Base-by-base conservation (phyloP, 2,888 invertebrate genomes). In the Cataglyphis cursor region DNA sequence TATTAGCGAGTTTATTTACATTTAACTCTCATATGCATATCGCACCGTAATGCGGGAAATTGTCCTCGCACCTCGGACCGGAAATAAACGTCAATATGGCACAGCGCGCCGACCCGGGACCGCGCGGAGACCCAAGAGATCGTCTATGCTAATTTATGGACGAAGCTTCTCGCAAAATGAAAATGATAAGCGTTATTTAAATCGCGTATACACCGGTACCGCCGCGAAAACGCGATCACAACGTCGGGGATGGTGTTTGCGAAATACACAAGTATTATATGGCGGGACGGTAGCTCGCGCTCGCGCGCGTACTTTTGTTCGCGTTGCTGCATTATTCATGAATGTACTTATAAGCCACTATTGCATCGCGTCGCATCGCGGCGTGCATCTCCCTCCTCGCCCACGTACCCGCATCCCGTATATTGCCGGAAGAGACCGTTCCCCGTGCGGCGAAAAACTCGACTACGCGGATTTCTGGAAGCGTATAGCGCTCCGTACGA, bases 271-370 rank as follows among this genome's bases (percentile, higher is more conserved):
- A 91, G 90, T 89, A 90, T 89, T 90, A 88, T 90, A 91, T 89
- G 73, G 76, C 88, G 84, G 87, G 44, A 57, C 41, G 15, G 21
- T 24, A 44, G 87, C 90, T 81, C 87, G 85, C 89, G 74, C 35
- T 35, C 48, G 35, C 31, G 12, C 70, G 78, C 78, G 89, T 92
- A 91, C 92, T 93, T 94, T 93, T 92, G 93, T 92, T 93, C 90
- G 87, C 89, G 81, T 86, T 85, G 76, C 85, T 94, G 93, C 92
- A 94, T 94, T 94, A 94, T 94, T 94, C 94, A 94, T 93, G 93
- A 94, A 90, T 90, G 88, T 91, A 91, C 93, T 91, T 93, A 93
- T 94, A 93, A 93, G 91, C 91, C 89, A 90, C 90, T 90, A 92
- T 92, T 89, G 89, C 89, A 87, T 86, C 87, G 86, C 89, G 89